Evolutionary conservation across 2,888 invertebrate genomes (phyloP).

Genomic region (Lasioglossum leucozonium): DNA sequence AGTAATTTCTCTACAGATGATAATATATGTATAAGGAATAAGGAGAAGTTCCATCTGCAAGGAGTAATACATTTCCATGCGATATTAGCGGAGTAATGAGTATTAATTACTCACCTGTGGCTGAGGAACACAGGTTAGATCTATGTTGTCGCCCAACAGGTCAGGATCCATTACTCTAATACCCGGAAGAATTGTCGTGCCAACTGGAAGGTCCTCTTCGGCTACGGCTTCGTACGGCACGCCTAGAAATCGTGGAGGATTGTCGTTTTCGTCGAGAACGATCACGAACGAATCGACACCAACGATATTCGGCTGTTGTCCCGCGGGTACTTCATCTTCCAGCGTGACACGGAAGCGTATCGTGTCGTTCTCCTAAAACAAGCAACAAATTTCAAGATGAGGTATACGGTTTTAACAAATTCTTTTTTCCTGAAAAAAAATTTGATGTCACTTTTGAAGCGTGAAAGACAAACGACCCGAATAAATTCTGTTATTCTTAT

Average conservation of each 20-base stretch:
- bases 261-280: constrained; percentile 95
- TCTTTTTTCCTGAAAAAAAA: too few relatives aligned
- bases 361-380: constrained; percentile 89
- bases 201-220: constrained; percentile 90
- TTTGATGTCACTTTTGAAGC: too few relatives aligned
- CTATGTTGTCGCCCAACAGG: constrained; percentile 91
- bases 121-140: constrained; percentile 88
- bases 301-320: constrained; percentile 88
- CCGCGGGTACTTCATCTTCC: constrained; percentile 89
- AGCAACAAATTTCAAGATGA: background rate
- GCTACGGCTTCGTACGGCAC: constrained; percentile 93
- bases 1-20: background rate
- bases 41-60: constrained; percentile 2
- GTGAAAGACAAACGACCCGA: too few relatives aligned
- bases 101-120: constrained; percentile 83
- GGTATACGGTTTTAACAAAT: background rate
- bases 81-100: constrained; percentile 40
- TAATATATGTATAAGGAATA: background rate
- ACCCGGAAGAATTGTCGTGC: constrained; percentile 89
- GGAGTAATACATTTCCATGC: constrained; percentile 16
- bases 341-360: constrained; percentile 92
- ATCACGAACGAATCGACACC: constrained; percentile 92
- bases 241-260: constrained; percentile 89
- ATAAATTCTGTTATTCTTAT: too few relatives aligned
- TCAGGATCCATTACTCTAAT: constrained; percentile 93